phyloP scores from a whole-genome alignment of 1,140 invertebrate species.

The Diorhabda sublineata region DNA sequence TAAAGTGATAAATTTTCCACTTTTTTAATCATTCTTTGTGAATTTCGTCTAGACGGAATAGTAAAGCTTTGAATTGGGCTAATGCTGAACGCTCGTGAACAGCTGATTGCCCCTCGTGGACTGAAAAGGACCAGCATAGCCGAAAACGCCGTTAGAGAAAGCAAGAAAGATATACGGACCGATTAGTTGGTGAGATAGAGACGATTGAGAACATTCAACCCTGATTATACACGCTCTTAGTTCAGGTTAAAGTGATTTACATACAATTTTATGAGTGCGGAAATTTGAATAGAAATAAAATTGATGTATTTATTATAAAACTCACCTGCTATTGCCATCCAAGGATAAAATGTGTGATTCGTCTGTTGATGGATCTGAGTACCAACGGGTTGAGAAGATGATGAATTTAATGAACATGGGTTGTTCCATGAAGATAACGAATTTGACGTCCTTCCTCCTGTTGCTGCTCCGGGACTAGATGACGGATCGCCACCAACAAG shows the following conservation, averaged over 20 bases:
- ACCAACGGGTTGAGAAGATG: conserved; percentile 69
- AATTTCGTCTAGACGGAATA: not conserved
- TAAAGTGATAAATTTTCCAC: not conserved
- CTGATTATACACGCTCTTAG: conserved; percentile 49
- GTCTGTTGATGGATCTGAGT: conserved; percentile 83
- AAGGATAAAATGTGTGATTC: conserved; percentile 93
- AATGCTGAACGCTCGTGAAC: conserved; percentile 28
- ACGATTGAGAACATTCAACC: conserved; percentile 42
- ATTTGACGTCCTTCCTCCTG: conserved; percentile 54
- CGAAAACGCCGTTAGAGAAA: conserved; percentile 22
- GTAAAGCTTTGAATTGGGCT: not conserved
- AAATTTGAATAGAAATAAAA: conserved; percentile 8
- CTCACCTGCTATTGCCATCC: conserved; percentile 98
- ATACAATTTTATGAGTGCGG: conserved; percentile 26
- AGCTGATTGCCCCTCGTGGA: conserved; percentile 44
- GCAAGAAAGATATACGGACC: conserved; percentile 9
- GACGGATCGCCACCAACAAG: conserved; percentile 69
- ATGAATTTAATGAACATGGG: conserved; percentile 73
- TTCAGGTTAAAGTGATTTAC: conserved; percentile 37
- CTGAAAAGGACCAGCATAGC: conserved; percentile 33
- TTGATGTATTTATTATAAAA: conserved; percentile 7
- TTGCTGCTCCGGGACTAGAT: conserved; percentile 66
- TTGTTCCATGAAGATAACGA: conserved; percentile 70
- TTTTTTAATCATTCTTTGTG: not conserved
- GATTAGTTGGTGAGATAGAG: conserved; percentile 21